phyloP scores from a whole-genome alignment of 1,140 invertebrate genomes.

The Helicoverpa armigera region DNA sequence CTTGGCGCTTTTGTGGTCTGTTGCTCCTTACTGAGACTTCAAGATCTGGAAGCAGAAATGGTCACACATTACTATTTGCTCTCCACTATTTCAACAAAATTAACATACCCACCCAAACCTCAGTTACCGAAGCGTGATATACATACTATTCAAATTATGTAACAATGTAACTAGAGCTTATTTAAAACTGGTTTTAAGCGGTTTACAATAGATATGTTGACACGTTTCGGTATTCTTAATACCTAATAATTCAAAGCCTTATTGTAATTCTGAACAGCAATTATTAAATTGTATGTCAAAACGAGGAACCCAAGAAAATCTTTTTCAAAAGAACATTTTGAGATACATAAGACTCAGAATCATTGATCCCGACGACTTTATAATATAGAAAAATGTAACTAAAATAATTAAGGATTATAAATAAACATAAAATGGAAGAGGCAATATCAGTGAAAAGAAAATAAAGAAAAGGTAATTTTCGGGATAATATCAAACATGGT shows the following conservation, averaged over 20 bases:
- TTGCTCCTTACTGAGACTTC: constrained; percentile 71
- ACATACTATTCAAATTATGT: constrained; percentile 4
- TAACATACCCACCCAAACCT: constrained; percentile 20
- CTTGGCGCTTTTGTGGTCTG: constrained; percentile 69
- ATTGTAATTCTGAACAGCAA: no score
- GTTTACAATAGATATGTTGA: background rate
- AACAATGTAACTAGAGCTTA: background rate
- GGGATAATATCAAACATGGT: background rate
- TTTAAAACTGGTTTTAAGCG: no score
- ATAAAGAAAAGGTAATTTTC: background rate
- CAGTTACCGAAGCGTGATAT: background rate
- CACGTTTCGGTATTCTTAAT: constrained; percentile 13
- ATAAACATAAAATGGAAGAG: constrained; percentile 13
- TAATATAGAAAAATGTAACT: background rate
- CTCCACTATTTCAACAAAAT: no score
- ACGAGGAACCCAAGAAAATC: no score
- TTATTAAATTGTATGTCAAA: no score
- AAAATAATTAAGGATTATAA: background rate
- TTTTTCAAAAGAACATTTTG: no score
- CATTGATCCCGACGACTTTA: background rate
- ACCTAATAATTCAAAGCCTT: background rate
- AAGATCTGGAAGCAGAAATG: constrained; percentile 73
- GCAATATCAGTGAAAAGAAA: constrained; percentile 22
- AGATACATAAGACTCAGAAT: no score
- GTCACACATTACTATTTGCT: background rate